Conservation (phyloP, 2,888 invertebrate species). For the Peribatodes rhomboidaria region DNA sequence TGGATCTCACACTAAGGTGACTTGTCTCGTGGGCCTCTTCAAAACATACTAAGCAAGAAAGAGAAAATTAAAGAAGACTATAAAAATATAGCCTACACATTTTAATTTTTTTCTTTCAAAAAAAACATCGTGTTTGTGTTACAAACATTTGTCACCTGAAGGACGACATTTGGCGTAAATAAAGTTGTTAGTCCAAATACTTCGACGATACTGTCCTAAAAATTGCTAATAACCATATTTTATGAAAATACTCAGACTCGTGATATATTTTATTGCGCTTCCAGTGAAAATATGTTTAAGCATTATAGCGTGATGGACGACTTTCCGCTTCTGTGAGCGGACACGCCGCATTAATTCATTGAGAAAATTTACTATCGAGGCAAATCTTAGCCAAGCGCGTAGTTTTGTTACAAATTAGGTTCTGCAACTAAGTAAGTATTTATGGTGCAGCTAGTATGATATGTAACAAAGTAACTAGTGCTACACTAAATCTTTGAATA, state of each 20-base stretch:
- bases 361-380: constrained; percentile 6
- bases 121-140: too few species aligned
- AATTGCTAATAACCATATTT: background rate
- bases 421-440: background rate
- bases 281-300: background rate
- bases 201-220: background rate
- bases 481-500: too few species aligned
- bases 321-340: background rate
- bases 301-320: constrained; percentile 1
- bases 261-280: background rate
- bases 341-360: constrained; percentile 15
- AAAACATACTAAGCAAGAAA: too few species aligned
- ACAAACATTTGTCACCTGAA: background rate
- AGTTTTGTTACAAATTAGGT: background rate
- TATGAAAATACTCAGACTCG: background rate
- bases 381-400: constrained; percentile 21
- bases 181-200: background rate
- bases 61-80: too few species aligned
- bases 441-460: too few species aligned
- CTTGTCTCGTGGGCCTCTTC: too few species aligned
- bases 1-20: too few species aligned
- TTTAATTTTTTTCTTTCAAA: too few species aligned
- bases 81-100: too few species aligned
- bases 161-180: background rate
- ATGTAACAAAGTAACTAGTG: too few species aligned